Conservation (phyloP, 1,140 invertebrate genomes). For the Araneus ventricosus region DNA sequence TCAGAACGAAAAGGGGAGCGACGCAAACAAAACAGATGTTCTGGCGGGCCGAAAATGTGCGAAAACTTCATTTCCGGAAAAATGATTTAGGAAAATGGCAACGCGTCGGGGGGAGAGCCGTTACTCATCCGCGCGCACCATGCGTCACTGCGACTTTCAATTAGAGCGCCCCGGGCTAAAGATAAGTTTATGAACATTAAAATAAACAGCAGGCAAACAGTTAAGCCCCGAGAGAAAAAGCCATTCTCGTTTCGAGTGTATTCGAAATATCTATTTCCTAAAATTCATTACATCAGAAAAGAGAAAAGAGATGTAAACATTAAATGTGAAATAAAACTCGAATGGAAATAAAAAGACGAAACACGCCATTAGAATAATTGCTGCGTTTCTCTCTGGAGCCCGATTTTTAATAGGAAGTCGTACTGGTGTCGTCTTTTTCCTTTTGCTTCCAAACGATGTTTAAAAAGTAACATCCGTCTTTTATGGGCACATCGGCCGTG, state of each 20-base stretch:
- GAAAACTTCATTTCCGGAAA: conserved; percentile 40
- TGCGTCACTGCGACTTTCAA: neutral
- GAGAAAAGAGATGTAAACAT: conserved; percentile 23
- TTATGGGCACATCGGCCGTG: neutral
- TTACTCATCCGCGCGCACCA: neutral
- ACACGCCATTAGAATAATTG: conserved; percentile 61
- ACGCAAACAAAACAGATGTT: neutral
- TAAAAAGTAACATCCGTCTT: conserved; percentile 41
- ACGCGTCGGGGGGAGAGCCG: neutral
- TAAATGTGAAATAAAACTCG: conserved; percentile 33
- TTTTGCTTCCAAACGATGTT: neutral
- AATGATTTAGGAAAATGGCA: neutral
- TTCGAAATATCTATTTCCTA: conserved; percentile 60
- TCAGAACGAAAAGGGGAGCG: neutral
- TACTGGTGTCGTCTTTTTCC: neutral
- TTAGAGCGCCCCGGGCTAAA: neutral
- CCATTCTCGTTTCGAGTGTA: neutral
- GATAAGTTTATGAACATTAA: conserved; percentile 26
- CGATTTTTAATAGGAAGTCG: conserved; percentile 42
- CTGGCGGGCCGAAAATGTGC: neutral
- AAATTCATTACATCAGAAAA: conserved; percentile 49
- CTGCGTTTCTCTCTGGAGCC: neutral
- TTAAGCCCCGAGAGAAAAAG: neutral
- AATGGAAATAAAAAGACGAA: neutral
- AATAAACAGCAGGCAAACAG: neutral